Base-by-base conservation (phyloP, 2,888 invertebrate species). In the Geotrupes spiniger region DNA sequence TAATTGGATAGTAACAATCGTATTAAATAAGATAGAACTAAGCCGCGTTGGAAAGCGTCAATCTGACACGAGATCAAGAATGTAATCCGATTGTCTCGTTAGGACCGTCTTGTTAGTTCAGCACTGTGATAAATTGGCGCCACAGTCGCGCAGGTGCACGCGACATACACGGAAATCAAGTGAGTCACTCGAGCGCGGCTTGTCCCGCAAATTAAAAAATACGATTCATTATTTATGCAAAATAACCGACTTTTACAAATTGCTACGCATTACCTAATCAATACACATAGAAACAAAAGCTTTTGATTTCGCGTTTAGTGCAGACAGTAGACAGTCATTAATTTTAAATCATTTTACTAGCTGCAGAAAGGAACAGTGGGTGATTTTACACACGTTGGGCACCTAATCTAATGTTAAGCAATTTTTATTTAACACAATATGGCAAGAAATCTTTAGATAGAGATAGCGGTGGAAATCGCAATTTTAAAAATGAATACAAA, bases 11-110 rank as follows among this genome's bases (percentile, higher is more conserved):
- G 61, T 62, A 60, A 59, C 63, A 66, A 66, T 66, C 63, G 65
- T 63, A 66, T 66, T 65, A 65, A 60, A 52, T 48, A 53, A 54
- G 56, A 56, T 39, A 54, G 46, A 55, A 56, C 53, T 56, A 62
- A 62, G 60, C 61, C 60, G 58, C 56, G 58, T 54, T 60, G 58
- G 63, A 63, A 64, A 63, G 68, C 64, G 66, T 63, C 66, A 69
- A 65, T 69, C 69, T 62, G 63, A 70, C 69, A 69, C 65, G 63
- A 65, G 68, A 69, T 69, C 66, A 65, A 63, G 63, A 62, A 53
- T 66, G 69, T 71, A 71, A 71, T 69, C 71, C 71, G 71, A 71
- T 71, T 71, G 69, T 70, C 68, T 70, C 68, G 70, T 71, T 71
- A 69, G 65, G 62, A 62, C 61, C 61, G 68, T 68, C 71, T 71